A percentile compares a stretch with the other conserved stretches of the same genome.
Evolutionary conservation across 1,140 invertebrate genomes (phyloP).

Genomic region (Bombus confusus): DNA sequence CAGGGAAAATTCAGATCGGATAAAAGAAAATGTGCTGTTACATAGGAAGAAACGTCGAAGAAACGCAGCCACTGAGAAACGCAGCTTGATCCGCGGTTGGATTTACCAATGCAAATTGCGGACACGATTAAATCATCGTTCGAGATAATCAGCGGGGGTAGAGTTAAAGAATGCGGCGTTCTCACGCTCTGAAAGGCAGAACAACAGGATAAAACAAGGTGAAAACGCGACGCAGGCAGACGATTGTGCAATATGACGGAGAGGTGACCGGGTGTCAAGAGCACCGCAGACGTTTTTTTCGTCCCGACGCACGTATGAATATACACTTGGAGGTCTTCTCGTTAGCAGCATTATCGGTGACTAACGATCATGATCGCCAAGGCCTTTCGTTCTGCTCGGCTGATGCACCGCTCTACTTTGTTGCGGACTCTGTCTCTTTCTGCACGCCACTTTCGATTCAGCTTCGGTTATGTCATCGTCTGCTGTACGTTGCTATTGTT

Average conservation of each 20-base stretch:
- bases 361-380: constrained; percentile 66
- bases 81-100: not conserved
- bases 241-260: constrained; percentile 49
- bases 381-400: constrained; percentile 45
- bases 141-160: not conserved
- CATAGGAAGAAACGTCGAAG: too few species aligned
- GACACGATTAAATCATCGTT: not conserved
- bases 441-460: not conserved
- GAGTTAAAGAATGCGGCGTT: not conserved
- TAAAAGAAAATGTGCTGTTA: too few species aligned
- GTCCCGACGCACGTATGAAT: not conserved
- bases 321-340: constrained; percentile 63
- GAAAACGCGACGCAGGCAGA: not conserved
- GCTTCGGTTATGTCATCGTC: not conserved
- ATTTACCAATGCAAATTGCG: not conserved
- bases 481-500: too few species aligned
- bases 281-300: constrained; percentile 36
- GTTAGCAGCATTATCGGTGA: constrained; percentile 73
- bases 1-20: too few species aligned
- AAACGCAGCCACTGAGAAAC: too few species aligned
- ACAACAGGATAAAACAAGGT: not conserved
- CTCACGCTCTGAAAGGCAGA: not conserved
- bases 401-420: not conserved
- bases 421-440: not conserved
- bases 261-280: constrained; percentile 67